Percentiles rank a stretch among this genome's conserved stretches.
phyloP scores from a whole-genome alignment of 1,140 invertebrate genomes.

The Monochamus saltuarius region DNA sequence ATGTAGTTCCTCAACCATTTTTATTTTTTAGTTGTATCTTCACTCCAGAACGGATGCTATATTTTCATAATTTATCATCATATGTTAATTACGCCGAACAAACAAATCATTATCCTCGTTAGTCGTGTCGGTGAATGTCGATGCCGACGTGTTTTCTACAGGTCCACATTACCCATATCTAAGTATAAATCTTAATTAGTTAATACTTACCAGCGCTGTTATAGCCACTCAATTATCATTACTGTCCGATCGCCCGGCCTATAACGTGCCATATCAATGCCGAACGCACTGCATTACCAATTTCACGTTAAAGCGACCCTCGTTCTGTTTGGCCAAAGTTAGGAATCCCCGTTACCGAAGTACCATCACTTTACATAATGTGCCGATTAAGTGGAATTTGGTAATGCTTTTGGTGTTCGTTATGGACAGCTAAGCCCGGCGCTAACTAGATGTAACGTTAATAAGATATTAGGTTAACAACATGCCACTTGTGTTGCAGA shows the following conservation, averaged over 20 bases:
- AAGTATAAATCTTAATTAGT: conserved; percentile 47
- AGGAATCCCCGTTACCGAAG: conserved; percentile 20
- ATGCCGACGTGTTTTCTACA: conserved; percentile 31
- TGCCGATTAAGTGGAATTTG: conserved; percentile 25
- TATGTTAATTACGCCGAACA: conserved; percentile 7
- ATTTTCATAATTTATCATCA: background rate
- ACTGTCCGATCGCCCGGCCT: conserved; percentile 34
- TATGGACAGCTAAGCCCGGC: background rate
- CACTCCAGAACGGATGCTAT: no score
- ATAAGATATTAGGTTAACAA: no score
- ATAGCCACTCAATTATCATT: conserved; percentile 45
- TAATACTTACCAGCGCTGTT: conserved; percentile 43
- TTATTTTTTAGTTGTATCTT: no score
- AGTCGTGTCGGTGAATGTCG: conserved; percentile 25
- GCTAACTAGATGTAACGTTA: background rate
- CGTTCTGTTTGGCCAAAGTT: background rate
- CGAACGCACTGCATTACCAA: conserved; percentile 26
- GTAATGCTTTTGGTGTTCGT: conserved; percentile 9
- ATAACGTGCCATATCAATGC: conserved; percentile 39
- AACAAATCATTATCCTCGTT: conserved; percentile 16
- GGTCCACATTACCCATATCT: conserved; percentile 38
- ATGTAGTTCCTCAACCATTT: no score
- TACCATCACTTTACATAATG: conserved; percentile 30
- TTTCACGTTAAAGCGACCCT: conserved; percentile 27
- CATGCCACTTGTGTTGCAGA: no score